These are phyloP conservation scores for Paracanthobrama guichenoti DNA, from an alignment of 2,113 vertebrate genomes.

Conservation along the genomic window DNA sequence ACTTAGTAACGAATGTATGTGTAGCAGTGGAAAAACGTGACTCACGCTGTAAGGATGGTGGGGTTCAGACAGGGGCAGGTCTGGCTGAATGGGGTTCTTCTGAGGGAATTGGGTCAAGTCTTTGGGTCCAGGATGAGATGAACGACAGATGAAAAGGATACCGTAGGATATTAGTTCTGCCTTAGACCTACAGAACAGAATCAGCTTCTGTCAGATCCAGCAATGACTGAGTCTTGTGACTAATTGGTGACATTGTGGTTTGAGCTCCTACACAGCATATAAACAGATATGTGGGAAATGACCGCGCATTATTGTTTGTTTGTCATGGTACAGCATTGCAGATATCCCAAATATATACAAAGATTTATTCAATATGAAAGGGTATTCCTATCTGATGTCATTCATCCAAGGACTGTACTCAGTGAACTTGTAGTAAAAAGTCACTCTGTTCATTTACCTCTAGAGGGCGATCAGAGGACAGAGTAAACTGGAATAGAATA, in stretches of 20 bases:
- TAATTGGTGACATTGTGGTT: neutral
- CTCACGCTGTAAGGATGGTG: conserved; percentile 45
- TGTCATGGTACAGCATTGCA: neutral
- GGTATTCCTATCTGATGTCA: neutral
- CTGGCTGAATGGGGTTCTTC: conserved; percentile 29
- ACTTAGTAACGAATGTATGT: conserved; percentile 38
- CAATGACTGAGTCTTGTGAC: neutral
- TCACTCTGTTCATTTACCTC: neutral
- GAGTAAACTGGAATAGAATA: neutral
- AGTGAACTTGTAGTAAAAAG: neutral
- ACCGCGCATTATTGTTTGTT: neutral
- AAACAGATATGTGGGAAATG: neutral
- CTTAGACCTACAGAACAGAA: neutral
- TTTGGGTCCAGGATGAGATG: conserved; percentile 9
- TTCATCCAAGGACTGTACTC: neutral
- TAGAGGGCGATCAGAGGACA: conserved; percentile 9
- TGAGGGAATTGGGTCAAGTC: conserved; percentile 40
- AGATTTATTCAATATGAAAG: neutral
- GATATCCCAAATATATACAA: neutral
- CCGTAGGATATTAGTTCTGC: neutral
- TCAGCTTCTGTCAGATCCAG: neutral
- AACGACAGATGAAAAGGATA: neutral
- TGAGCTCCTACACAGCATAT: neutral
- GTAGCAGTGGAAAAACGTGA: conserved; percentile 48
- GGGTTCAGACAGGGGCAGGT: conserved; percentile 37